A percentile compares a stretch with the other conserved stretches of the same genome.
phyloP scores from a whole-genome alignment of 2,888 invertebrate genomes.

The Trachelus troglodyta region DNA sequence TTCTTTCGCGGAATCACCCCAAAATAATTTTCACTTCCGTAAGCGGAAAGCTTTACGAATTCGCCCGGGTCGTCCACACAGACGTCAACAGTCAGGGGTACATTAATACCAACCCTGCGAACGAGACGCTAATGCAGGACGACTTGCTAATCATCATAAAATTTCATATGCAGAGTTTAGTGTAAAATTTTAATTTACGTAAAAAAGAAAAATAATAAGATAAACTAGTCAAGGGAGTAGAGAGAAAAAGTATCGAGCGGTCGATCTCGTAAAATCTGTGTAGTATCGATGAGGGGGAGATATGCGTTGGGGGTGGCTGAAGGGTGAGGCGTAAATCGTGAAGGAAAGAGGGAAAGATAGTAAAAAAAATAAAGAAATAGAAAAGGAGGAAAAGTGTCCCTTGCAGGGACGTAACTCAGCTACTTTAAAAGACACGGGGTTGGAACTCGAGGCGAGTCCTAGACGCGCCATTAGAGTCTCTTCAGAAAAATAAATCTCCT shows the following conservation, averaged over 20 bases:
- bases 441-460: conserved; percentile 36
- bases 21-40: background rate
- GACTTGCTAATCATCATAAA: background rate
- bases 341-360: background rate
- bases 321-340: background rate
- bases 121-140: background rate
- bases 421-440: conserved; percentile 47
- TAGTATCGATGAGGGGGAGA: background rate
- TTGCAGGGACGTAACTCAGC: conserved; percentile 60
- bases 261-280: background rate
- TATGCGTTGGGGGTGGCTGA: background rate
- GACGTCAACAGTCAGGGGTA: background rate
- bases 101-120: background rate
- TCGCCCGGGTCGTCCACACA: background rate
- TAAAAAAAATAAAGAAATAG: background rate
- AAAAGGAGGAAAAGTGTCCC: conserved; percentile 41
- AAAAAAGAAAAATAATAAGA: background rate
- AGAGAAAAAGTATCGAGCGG: background rate
- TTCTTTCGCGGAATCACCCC: background rate
- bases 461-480: conserved; percentile 58
- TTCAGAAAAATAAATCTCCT: conserved; percentile 63
- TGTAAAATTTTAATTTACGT: background rate
- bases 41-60: background rate
- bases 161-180: background rate
- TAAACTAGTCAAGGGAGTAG: background rate